Percentiles rank a stretch among this genome's conserved stretches.
These are phyloP conservation scores for Latrodectus hesperus DNA, from an alignment of 2,888 invertebrate genomes.

Conservation along the genomic window DNA sequence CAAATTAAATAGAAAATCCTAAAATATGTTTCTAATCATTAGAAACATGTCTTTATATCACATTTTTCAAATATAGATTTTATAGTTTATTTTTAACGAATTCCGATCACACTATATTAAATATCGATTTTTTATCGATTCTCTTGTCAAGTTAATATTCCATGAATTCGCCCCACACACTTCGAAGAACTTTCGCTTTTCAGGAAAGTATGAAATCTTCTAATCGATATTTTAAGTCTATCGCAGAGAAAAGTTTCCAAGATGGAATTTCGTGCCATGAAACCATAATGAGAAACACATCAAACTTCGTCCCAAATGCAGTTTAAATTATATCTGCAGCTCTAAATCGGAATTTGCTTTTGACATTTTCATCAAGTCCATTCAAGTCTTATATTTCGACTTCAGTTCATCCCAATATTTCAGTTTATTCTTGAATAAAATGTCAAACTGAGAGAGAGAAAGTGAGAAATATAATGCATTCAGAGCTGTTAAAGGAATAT, in stretches of 20 bases:
- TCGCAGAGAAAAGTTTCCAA: neutral
- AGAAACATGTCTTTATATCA: too few relatives aligned
- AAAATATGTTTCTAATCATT: too few relatives aligned
- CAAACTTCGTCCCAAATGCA: neutral
- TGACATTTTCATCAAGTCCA: neutral
- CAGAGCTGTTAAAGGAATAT: too few relatives aligned
- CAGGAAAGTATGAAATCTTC: neutral
- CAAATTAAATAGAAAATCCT: too few relatives aligned
- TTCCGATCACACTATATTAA: conserved; percentile 24
- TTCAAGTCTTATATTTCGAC: too few relatives aligned
- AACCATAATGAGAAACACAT: conserved; percentile 6
- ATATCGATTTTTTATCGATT: conserved; percentile 23
- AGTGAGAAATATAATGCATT: too few relatives aligned
- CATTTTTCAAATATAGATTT: too few relatives aligned
- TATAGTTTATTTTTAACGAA: neutral
- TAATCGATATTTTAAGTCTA: conserved; percentile 26
- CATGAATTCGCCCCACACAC: conserved; percentile 7
- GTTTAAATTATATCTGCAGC: neutral
- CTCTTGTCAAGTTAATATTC: conserved; percentile 23
- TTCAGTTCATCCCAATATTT: too few relatives aligned
- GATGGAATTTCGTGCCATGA: conserved; percentile 31
- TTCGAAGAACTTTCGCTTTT: conserved; percentile 14
- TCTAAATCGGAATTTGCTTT: neutral
- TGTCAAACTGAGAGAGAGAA: too few relatives aligned
- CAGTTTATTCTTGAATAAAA: too few relatives aligned